These are phyloP conservation scores for Bombylius major DNA, from an alignment of 2,888 invertebrate species.

Conservation along the genomic window DNA sequence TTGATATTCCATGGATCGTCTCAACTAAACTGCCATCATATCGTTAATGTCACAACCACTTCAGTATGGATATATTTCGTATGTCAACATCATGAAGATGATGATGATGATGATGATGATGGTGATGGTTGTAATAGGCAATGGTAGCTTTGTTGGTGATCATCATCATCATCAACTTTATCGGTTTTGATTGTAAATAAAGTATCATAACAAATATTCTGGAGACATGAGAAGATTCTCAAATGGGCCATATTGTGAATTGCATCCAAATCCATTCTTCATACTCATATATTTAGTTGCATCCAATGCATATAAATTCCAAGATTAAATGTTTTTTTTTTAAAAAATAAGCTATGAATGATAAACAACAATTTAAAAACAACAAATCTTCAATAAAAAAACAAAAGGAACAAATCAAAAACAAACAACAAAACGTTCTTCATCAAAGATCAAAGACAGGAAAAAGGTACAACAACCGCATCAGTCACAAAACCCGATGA, in stretches of 20 bases:
- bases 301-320: conserved; percentile 8
- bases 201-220: too few relatives aligned
- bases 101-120: background rate
- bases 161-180: background rate
- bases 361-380: background rate
- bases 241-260: background rate
- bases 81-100: background rate
- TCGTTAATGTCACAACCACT: background rate
- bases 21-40: conserved; percentile 1
- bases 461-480: background rate
- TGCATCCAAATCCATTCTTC: conserved; percentile 2
- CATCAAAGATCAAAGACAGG: background rate
- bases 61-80: background rate
- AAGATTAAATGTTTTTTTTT: conserved; percentile 1
- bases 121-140: too few relatives aligned
- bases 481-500: background rate
- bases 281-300: background rate
- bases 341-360: conserved; percentile 3
- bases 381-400: too few relatives aligned
- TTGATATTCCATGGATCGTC: conserved; percentile 7
- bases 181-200: background rate
- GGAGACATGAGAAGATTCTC: conserved; percentile 6
- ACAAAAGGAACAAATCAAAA: background rate
- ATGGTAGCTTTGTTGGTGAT: background rate
- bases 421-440: too few relatives aligned